Conservation (phyloP, 2,888 invertebrate species). For the Drosophila glabriapex region DNA sequence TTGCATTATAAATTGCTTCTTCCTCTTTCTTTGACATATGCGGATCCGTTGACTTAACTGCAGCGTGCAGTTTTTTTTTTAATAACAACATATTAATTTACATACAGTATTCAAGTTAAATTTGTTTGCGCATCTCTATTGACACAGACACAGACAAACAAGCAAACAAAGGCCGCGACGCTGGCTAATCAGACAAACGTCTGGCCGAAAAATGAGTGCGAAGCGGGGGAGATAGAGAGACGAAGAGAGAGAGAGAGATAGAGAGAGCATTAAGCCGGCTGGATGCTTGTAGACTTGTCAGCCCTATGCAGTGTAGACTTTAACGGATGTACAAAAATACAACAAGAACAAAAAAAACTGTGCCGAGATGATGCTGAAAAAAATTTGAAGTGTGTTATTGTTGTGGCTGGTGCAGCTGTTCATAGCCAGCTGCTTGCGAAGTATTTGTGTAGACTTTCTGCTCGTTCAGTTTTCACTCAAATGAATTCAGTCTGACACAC, state of each 20-base stretch:
- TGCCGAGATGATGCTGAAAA: slow-evolving; percentile 8
- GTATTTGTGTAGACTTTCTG: slow-evolving; percentile 20
- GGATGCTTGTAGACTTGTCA: slow-evolving; percentile 45
- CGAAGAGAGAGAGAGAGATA: neutral
- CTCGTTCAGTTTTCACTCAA: slow-evolving; percentile 1
- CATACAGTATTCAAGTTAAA: neutral
- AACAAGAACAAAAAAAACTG: neutral
- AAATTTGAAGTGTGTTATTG: slow-evolving; percentile 5
- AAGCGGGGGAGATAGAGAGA: neutral
- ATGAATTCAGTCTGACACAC: slow-evolving; percentile 2
- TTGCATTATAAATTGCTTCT: neutral
- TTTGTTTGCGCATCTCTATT: slow-evolving; percentile 1
- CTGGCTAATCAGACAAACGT: slow-evolving; percentile 53
- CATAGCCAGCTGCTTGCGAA: slow-evolving; percentile 29
- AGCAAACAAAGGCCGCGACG: slow-evolving; percentile 14
- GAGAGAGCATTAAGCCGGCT: slow-evolving; percentile 45
- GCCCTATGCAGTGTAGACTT: slow-evolving; percentile 48
- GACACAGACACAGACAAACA: slow-evolving; percentile 2
- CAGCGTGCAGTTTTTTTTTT: neutral
- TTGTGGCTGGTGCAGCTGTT: slow-evolving; percentile 21
- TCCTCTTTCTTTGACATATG: neutral
- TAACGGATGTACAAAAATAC: neutral
- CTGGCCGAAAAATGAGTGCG: slow-evolving; percentile 12
- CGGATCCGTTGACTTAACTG: neutral
- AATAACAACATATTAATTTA: neutral